These are phyloP conservation scores for Pollenia angustigena DNA, from an alignment of 2,888 invertebrate species.

Conservation along the genomic window DNA sequence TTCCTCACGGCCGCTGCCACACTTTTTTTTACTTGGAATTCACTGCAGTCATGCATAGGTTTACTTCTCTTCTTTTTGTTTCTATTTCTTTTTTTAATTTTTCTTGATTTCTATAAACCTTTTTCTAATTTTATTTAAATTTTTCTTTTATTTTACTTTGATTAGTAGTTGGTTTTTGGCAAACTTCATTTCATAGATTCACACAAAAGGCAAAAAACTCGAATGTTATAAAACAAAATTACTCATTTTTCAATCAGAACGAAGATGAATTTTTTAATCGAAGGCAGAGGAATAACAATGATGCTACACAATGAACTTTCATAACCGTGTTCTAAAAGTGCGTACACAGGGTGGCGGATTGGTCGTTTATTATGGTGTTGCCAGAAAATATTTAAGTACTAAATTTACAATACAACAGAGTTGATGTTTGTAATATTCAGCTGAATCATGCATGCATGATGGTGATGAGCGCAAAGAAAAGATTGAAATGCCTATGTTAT, in stretches of 20 bases:
- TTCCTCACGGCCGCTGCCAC: slow-evolving; percentile 69
- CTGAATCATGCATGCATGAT: slow-evolving; percentile 7
- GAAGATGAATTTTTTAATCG: slow-evolving; percentile 68
- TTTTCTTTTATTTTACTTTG: background rate
- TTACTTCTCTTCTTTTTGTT: slow-evolving; percentile 58
- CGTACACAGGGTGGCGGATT: slow-evolving; percentile 65
- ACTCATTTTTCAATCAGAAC: slow-evolving; percentile 72
- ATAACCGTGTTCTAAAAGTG: slow-evolving; percentile 68
- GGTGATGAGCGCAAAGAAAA: background rate
- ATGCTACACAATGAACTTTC: slow-evolving; percentile 68
- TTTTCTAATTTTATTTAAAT: background rate
- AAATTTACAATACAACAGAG: background rate
- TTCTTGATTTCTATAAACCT: slow-evolving; percentile 22
- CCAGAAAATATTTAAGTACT: slow-evolving; percentile 26
- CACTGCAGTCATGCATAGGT: slow-evolving; percentile 72
- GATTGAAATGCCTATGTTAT: too few species aligned
- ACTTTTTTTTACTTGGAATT: slow-evolving; percentile 72
- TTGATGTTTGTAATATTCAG: background rate
- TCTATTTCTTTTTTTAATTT: slow-evolving; percentile 28
- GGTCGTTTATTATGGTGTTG: background rate
- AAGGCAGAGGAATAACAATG: slow-evolving; percentile 64
- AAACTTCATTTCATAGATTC: slow-evolving; percentile 62
- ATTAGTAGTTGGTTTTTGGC: slow-evolving; percentile 21
- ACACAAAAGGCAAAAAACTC: slow-evolving; percentile 59
- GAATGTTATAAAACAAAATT: slow-evolving; percentile 73